Evolutionary conservation across 2,888 invertebrate species (phyloP).

Genomic region (Sinodicranocentrus sp.): DNA sequence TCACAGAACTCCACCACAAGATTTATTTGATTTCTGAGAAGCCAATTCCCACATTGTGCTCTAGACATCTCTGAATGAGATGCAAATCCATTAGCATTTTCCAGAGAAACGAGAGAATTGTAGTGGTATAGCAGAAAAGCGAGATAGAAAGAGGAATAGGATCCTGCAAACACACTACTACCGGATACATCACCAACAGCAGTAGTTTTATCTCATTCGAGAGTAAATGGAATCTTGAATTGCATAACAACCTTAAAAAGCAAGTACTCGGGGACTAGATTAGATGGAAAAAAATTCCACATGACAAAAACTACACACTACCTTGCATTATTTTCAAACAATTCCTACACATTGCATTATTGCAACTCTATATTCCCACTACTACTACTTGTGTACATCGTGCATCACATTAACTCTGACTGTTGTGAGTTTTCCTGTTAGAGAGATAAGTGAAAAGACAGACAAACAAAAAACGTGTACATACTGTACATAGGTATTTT

Average conservation of each 20-base stretch:
- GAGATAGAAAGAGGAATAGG: constrained; percentile 15
- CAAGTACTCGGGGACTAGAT: background rate
- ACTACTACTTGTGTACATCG: no score
- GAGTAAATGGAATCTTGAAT: constrained; percentile 38
- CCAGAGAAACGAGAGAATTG: constrained; percentile 28
- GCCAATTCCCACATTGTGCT: constrained; percentile 13
- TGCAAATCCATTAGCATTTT: constrained; percentile 53
- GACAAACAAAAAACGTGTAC: no score
- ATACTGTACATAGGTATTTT: background rate
- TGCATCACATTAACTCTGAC: no score
- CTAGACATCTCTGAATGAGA: constrained; percentile 34
- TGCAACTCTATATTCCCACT: no score
- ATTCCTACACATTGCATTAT: no score
- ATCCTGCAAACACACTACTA: background rate
- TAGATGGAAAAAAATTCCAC: no score
- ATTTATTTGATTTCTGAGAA: constrained; percentile 36
- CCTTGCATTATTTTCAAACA: no score
- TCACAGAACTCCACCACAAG: no score
- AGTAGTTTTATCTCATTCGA: constrained; percentile 15
- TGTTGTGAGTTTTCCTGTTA: no score
- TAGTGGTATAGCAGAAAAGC: background rate
- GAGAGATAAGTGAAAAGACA: no score
- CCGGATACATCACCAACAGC: background rate
- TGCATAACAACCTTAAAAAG: background rate
- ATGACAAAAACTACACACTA: background rate